phyloP scores from a whole-genome alignment of 1,140 invertebrate genomes.

The Cotesia vestalis region DNA sequence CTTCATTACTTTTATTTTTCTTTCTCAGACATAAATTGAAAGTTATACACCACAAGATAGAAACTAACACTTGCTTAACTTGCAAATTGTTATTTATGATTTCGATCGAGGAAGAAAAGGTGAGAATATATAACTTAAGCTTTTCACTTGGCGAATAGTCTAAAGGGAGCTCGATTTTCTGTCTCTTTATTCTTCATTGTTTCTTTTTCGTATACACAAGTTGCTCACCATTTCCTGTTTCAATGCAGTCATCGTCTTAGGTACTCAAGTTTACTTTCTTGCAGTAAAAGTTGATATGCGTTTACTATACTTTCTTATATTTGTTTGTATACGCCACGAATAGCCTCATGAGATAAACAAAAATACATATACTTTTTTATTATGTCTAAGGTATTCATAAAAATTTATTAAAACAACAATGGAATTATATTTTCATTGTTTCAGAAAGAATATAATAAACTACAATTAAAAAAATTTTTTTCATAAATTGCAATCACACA shows the following conservation, averaged over 20 bases:
- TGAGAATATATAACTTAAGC: background rate
- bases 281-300: conserved; percentile 22
- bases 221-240: conserved; percentile 25
- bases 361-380: background rate
- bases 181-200: background rate
- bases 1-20: background rate
- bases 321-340: background rate
- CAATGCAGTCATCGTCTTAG: conserved; percentile 7
- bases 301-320: background rate
- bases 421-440: no score
- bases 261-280: conserved; percentile 34
- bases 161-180: conserved; percentile 22
- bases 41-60: conserved; percentile 14
- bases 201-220: conserved; percentile 13
- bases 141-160: conserved; percentile 26
- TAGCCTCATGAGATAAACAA: conserved; percentile 6
- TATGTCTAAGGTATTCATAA: background rate
- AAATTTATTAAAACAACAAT: no score
- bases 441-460: no score
- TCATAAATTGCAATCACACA: no score
- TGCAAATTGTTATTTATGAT: conserved; percentile 42
- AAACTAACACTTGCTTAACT: conserved; percentile 24
- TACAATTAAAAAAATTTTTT: no score
- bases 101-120: conserved; percentile 30
- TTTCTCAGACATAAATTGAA: conserved; percentile 24